Percentiles rank a stretch among this genome's conserved stretches.
phyloP scores from a whole-genome alignment of 2,888 invertebrate genomes.

The Thymelicus lineola region DNA sequence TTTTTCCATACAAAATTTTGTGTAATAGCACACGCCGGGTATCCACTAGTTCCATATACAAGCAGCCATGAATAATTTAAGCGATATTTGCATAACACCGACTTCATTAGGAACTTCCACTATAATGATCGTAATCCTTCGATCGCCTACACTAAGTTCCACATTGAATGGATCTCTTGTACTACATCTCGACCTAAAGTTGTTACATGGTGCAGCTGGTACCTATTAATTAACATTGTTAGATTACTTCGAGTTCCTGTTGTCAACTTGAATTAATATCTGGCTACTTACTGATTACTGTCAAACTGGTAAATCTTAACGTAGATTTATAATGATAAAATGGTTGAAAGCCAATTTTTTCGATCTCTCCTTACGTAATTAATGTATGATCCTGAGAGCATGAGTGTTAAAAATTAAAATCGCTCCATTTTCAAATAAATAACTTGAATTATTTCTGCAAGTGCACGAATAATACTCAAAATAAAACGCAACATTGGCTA shows the following conservation, averaged over 20 bases:
- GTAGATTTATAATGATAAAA: too few relatives aligned
- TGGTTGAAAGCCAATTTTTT: too few relatives aligned
- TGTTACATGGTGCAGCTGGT: not conserved
- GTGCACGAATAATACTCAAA: too few relatives aligned
- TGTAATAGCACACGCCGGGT: too few relatives aligned
- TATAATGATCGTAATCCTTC: constrained; percentile 31
- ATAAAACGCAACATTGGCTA: too few relatives aligned
- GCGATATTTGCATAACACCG: constrained; percentile 31
- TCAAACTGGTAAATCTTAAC: too few relatives aligned
- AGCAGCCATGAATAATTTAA: constrained; percentile 32
- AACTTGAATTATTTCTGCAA: too few relatives aligned
- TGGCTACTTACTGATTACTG: not conserved
- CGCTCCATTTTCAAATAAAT: too few relatives aligned
- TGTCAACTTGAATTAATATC: not conserved
- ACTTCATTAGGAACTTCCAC: constrained; percentile 31
- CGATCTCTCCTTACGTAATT: too few relatives aligned
- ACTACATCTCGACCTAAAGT: constrained; percentile 18
- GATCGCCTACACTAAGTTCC: constrained; percentile 18
- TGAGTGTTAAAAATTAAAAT: too few relatives aligned
- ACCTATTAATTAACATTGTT: not conserved
- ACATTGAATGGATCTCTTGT: constrained; percentile 19
- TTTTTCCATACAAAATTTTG: too few relatives aligned
- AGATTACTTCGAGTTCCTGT: not conserved
- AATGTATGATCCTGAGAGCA: too few relatives aligned
- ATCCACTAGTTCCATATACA: constrained; percentile 34